Percentiles rank a stretch among this genome's conserved stretches.
Conservation (phyloP, 1,140 invertebrate genomes). For the Gonatopus flavifemur region DNA sequence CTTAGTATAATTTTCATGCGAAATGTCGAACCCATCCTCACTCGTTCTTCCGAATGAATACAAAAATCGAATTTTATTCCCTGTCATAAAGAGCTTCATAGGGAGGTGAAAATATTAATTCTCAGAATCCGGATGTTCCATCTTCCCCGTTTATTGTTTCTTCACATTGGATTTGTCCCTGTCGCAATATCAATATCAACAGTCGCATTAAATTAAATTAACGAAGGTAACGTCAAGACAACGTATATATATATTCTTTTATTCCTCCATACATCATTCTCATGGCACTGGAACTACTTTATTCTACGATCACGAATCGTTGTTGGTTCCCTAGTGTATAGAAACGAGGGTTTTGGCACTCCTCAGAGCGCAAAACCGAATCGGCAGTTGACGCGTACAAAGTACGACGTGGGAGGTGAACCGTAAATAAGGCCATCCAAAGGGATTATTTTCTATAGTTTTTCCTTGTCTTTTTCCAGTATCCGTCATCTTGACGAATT, state of each 20-base stretch:
- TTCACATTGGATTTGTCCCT: too few relatives aligned
- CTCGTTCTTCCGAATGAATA: too few relatives aligned
- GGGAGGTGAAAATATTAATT: not conserved
- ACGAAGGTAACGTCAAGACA: conserved; percentile 22
- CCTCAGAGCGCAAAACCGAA: conserved; percentile 19
- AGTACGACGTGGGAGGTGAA: conserved; percentile 23
- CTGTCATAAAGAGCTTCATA: not conserved
- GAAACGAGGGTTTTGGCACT: conserved; percentile 16
- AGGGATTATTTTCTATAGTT: conserved; percentile 22
- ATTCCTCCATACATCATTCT: conserved; percentile 23
- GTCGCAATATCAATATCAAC: too few relatives aligned
- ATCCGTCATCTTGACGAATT: too few relatives aligned
- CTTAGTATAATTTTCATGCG: too few relatives aligned
- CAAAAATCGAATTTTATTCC: too few relatives aligned
- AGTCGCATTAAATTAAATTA: too few relatives aligned
- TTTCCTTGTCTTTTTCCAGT: not conserved
- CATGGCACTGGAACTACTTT: conserved; percentile 12
- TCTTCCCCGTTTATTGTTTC: too few relatives aligned
- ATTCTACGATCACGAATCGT: conserved; percentile 22
- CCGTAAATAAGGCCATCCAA: conserved; percentile 29
- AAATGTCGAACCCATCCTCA: too few relatives aligned
- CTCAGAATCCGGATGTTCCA: too few relatives aligned
- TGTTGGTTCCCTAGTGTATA: conserved; percentile 16
- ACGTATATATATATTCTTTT: conserved; percentile 21
- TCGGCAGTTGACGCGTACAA: conserved; percentile 16